Conservation (phyloP, 2,888 invertebrate genomes). For the Blastobasis adustella region DNA sequence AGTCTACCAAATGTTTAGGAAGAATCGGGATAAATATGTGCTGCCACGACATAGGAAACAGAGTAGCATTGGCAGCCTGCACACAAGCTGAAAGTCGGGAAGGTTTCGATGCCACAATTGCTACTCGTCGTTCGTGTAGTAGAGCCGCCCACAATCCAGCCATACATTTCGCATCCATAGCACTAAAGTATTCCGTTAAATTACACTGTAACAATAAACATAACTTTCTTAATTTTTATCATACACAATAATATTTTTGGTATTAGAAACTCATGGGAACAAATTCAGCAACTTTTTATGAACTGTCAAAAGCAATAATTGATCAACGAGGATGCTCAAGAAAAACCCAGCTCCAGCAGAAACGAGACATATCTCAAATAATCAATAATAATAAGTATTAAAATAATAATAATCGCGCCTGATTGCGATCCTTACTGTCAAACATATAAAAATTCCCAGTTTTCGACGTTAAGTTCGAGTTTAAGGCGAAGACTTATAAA, state of each 20-base stretch:
- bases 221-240: not conserved
- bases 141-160: constrained; percentile 96
- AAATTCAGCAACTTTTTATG: not conserved
- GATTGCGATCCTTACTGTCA: no score
- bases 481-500: no score
- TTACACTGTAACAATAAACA: constrained; percentile 83
- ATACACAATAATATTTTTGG: not conserved
- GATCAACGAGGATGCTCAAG: no score
- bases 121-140: constrained; percentile 93
- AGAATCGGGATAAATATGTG: constrained; percentile 98
- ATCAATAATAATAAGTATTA: no score
- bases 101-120: constrained; percentile 92
- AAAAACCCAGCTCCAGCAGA: no score
- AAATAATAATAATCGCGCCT: no score
- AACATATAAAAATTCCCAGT: no score
- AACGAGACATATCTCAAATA: no score
- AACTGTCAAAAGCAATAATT: no score
- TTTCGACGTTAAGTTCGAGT: no score
- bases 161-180: constrained; percentile 96
- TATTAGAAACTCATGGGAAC: not conserved
- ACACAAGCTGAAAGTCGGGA: constrained; percentile 93
- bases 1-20: constrained; percentile 91
- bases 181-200: constrained; percentile 97
- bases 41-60: constrained; percentile 99
- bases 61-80: constrained; percentile 94